Evolutionary conservation across 2,888 invertebrate genomes (phyloP), one percentile per base, ranked within the genome.

Genomic region (Trissonchulus latispiculum): DNA sequence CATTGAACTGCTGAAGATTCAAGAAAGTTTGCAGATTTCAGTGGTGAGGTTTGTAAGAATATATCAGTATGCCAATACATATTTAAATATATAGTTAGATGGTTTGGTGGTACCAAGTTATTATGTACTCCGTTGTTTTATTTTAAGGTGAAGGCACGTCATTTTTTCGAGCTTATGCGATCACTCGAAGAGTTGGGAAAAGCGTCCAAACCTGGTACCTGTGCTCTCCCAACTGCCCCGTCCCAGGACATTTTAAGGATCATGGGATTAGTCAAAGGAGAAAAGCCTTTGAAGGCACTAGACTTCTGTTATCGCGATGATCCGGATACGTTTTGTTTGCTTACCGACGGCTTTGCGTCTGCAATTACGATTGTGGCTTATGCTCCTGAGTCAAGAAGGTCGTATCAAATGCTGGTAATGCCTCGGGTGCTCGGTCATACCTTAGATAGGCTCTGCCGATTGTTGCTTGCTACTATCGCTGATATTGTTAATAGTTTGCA

Each of bases 261-360:
- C 90, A 78, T 85, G 75, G 84, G 85, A 75, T 78, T 86, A 67
- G 84, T 86, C 3, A 78, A 83, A 28, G 83, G 81, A 35, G 84
- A 84, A 68, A 95, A 94, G 83, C 85, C 85, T 33, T 85, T 95
- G 28, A 92, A 93, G 83, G 93, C 96, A 0, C 91, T 96, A 72
- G 99, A 99, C 85, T 96, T 99, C 84, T 99, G 99, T 84, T 99
- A 99, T 83, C 91, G 95, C 78, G 96, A 97, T 83, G 97, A 99
- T 82, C 91, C 94, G 71, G 96, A 96, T 84, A 93, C 94, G 87
- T 95, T 97, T 72, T 93, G 92, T 15, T 92, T 99, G 3, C 86
- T 97, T 75, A 80, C 82, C 2, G 97, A 99, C 83, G 95, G 95
- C 79, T 93, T 99, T 81, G 95, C 95, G n/a, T 88, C 97, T 73